phyloP scores from a whole-genome alignment of 2,797 vertebrate species.

The Poliocrania exsul region DNA sequence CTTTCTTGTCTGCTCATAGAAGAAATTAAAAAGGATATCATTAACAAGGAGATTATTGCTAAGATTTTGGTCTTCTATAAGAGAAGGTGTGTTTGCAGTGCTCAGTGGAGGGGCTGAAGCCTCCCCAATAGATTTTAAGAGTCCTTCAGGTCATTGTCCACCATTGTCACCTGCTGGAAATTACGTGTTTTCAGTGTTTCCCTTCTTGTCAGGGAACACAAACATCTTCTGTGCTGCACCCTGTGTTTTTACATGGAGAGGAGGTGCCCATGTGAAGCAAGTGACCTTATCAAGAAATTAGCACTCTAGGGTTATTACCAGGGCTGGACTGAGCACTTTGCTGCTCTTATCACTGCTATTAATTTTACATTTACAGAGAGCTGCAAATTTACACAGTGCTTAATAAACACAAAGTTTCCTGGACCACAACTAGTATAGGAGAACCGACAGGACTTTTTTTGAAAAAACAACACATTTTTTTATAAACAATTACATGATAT shows the following conservation, averaged over 20 bases:
- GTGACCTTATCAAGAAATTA: conserved; percentile 35
- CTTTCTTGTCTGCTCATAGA: background rate
- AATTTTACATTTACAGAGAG: conserved; percentile 63
- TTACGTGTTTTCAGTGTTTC: background rate
- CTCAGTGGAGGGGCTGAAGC: background rate
- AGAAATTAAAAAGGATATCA: background rate
- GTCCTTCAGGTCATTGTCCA: background rate
- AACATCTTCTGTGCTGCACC: background rate
- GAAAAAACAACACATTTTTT: background rate
- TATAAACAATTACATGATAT: background rate
- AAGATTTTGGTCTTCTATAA: background rate
- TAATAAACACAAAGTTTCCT: conserved; percentile 57
- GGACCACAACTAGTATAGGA: background rate
- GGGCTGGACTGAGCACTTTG: conserved; percentile 32
- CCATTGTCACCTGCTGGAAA: background rate
- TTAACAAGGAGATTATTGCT: background rate
- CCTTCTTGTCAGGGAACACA: background rate
- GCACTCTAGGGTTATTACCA: conserved; percentile 20
- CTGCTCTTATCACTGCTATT: conserved; percentile 51
- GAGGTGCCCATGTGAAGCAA: background rate
- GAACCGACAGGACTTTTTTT: background rate
- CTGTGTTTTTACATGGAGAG: background rate
- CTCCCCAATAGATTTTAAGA: background rate
- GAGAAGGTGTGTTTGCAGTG: background rate
- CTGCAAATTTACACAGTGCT: conserved; percentile 59